These are phyloP conservation scores for Chymomyza fuscimana DNA, from an alignment of 2,888 invertebrate genomes.

Conservation along the genomic window DNA sequence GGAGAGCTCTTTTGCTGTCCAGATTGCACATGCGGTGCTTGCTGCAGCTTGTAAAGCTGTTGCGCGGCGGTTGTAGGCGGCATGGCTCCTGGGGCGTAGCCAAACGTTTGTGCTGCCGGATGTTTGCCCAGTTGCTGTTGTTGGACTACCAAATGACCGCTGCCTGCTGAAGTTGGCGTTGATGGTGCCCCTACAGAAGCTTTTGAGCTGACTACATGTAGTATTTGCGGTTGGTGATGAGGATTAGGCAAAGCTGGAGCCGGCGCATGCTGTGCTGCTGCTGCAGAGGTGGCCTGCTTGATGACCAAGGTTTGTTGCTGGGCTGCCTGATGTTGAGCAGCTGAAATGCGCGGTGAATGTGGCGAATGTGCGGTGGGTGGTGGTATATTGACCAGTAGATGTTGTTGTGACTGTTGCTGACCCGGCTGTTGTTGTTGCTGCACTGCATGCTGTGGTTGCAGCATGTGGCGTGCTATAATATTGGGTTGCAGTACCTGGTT, in stretches of 20 bases:
- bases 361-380: conserved; percentile 73
- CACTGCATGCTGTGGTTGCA: conserved; percentile 31
- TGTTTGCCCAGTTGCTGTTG: conserved; percentile 27
- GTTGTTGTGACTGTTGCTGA: conserved; percentile 58
- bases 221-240: conserved; percentile 58
- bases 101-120: conserved; percentile 46
- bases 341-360: conserved; percentile 53
- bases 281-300: conserved; percentile 63
- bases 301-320: conserved; percentile 73
- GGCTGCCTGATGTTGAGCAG: conserved; percentile 42
- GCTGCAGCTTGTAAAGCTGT: conserved; percentile 60
- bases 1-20: conserved; percentile 62
- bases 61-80: conserved; percentile 48
- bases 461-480: conserved; percentile 59
- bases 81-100: conserved; percentile 45
- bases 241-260: conserved; percentile 18
- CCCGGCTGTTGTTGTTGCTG: conserved; percentile 32
- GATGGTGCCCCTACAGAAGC: conserved; percentile 54
- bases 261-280: conserved; percentile 41
- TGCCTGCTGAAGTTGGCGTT: conserved; percentile 28
- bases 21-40: conserved; percentile 43
- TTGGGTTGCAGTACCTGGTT: conserved; percentile 71
- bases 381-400: conserved; percentile 77
- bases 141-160: conserved; percentile 38
- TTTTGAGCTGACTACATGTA: conserved; percentile 76